Conservation (phyloP, 2,113 vertebrate genomes). For the Prolemur simus region DNA sequence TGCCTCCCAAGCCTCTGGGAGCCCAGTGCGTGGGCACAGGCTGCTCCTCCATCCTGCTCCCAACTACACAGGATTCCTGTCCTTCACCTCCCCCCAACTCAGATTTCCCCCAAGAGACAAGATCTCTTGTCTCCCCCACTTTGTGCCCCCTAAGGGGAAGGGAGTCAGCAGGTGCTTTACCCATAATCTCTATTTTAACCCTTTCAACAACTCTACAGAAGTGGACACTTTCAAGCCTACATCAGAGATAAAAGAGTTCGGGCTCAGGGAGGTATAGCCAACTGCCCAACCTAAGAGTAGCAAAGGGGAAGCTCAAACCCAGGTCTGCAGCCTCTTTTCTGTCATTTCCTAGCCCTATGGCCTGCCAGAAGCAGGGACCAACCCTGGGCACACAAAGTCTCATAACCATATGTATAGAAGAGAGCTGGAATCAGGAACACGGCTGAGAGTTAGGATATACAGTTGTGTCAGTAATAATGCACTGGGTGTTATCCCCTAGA, state of each 20-base stretch:
- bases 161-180: neutral
- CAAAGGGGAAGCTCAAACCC: neutral
- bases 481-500: neutral
- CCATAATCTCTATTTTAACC: neutral
- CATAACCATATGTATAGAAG: neutral
- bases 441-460: neutral
- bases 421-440: neutral
- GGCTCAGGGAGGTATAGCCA: neutral
- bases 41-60: neutral
- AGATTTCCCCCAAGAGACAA: neutral
- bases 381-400: neutral
- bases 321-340: neutral
- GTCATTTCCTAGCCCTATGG: neutral
- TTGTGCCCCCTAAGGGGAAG: neutral
- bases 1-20: neutral
- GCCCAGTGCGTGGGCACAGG: neutral
- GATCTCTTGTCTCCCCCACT: neutral
- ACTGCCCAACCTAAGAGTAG: neutral
- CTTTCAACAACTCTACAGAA: neutral
- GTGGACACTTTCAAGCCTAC: neutral
- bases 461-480: neutral
- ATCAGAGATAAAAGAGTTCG: neutral
- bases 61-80: neutral
- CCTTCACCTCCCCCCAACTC: neutral
- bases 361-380: neutral